Evolutionary conservation across 2,888 invertebrate species (phyloP).

Genomic region (Campopleginae sp.): DNA sequence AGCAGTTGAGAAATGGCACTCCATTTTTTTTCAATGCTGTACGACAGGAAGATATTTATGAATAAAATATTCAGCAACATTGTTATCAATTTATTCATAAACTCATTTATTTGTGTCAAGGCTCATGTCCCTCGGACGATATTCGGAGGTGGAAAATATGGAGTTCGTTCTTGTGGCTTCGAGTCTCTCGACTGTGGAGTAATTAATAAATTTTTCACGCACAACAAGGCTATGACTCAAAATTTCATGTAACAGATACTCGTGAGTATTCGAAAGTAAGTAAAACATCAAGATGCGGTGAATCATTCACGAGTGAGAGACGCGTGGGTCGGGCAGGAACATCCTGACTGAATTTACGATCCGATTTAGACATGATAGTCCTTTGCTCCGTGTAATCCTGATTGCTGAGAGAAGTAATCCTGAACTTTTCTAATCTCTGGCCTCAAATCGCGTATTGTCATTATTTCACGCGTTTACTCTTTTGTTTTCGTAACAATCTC

Average conservation of each 20-base stretch:
- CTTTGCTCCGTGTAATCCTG: background rate
- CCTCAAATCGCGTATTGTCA: background rate
- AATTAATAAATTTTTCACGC: background rate
- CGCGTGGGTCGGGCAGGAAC: background rate
- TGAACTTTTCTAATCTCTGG: slow-evolving; percentile 60
- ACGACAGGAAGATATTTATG: too few species aligned
- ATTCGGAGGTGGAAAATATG: too few species aligned
- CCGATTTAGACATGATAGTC: background rate
- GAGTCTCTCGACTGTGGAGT: too few species aligned
- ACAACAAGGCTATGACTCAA: background rate
- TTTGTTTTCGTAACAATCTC: background rate
- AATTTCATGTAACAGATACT: background rate
- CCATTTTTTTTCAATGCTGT: background rate
- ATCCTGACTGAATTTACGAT: background rate
- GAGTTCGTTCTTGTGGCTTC: too few species aligned
- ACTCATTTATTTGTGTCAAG: too few species aligned
- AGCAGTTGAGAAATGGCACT: background rate
- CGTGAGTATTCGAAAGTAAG: background rate
- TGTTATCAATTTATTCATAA: too few species aligned
- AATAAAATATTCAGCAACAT: too few species aligned
- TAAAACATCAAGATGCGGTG: slow-evolving; percentile 1
- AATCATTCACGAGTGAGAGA: background rate
- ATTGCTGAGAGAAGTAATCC: slow-evolving; percentile 78
- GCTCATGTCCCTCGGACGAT: too few species aligned
- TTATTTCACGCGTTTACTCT: background rate